Evolutionary conservation across 2,888 invertebrate species (phyloP).

Genomic region (Sminthurinus aureus): DNA sequence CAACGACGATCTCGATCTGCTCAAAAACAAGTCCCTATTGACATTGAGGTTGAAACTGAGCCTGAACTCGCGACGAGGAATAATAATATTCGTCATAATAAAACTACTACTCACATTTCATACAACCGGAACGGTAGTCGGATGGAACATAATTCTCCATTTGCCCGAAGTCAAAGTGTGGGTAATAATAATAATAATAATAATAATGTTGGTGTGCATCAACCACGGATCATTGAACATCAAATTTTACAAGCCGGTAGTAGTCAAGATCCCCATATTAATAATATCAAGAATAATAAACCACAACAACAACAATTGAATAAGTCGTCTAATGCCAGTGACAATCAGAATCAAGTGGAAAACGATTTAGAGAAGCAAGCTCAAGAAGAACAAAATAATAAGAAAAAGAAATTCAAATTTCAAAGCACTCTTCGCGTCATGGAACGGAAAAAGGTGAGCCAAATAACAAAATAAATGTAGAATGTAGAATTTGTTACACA

Average conservation of each 20-base stretch:
- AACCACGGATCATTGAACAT: slow-evolving; percentile 35
- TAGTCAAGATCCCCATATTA: background rate
- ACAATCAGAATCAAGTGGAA: background rate
- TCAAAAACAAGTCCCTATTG: background rate
- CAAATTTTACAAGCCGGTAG: background rate
- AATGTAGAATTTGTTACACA: no score
- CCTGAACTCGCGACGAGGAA: background rate
- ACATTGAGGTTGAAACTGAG: background rate
- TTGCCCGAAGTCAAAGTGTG: slow-evolving; percentile 52
- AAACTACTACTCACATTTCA: background rate
- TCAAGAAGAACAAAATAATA: slow-evolving; percentile 6
- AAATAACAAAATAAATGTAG: no score
- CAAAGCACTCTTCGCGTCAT: slow-evolving; percentile 85
- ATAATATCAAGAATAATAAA: background rate
- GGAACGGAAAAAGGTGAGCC: slow-evolving; percentile 69
- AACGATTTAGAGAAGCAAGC: background rate
- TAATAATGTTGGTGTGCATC: no score
- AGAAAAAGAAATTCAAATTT: slow-evolving; percentile 76
- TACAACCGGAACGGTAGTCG: background rate
- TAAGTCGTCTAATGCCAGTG: background rate
- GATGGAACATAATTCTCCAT: slow-evolving; percentile 41
- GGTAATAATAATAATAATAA: background rate
- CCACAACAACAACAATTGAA: background rate
- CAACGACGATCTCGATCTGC: background rate
- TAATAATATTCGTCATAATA: background rate